Evolutionary conservation across 2,888 invertebrate species (phyloP), one percentile per base, ranked within the genome.

Genomic region (Stictocephala bisonia): DNA sequence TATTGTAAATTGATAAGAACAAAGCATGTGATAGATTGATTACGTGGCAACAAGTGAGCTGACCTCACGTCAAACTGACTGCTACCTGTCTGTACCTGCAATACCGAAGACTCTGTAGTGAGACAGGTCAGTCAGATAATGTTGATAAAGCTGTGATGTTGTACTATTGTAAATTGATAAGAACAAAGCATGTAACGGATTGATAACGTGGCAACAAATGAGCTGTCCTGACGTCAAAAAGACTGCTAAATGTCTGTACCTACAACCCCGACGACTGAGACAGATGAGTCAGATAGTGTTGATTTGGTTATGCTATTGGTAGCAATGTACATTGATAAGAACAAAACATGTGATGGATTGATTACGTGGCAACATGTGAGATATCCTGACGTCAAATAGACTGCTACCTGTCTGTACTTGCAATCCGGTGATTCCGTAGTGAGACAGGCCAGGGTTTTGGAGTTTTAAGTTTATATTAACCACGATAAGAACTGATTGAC

Each of bases 291-390:
- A 64, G 18, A 29, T n/a, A n/a, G n/a, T n/a, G n/a, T n/a, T n/a
- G n/a, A n/a, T n/a, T n/a, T n/a, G n/a, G n/a, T n/a, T n/a, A n/a
- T n/a, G n/a, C n/a, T n/a, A n/a, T n/a, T n/a, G n/a, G n/a, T n/a
- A n/a, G n/a, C n/a, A n/a, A n/a, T n/a, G n/a, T n/a, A n/a, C n/a
- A n/a, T n/a, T n/a, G n/a, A n/a, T n/a, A n/a, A n/a, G n/a, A n/a
- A n/a, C n/a, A n/a, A n/a, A n/a, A n/a, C n/a, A n/a, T n/a, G n/a
- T n/a, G n/a, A n/a, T n/a, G n/a, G n/a, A n/a, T 93, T 95, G 83
- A 91, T 93, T 83, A 89, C 91, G 77, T 91, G 93, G 94, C 95
- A 95, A 82, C 92, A 93, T 83, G 92, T 95, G 31, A 90, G 90
- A 66, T 96, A 96, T 86, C 94, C 94, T 4, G 95, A 94, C 82